Conservation (phyloP, 2,797 vertebrate genomes). For the Threskiornis aethiopicus region DNA sequence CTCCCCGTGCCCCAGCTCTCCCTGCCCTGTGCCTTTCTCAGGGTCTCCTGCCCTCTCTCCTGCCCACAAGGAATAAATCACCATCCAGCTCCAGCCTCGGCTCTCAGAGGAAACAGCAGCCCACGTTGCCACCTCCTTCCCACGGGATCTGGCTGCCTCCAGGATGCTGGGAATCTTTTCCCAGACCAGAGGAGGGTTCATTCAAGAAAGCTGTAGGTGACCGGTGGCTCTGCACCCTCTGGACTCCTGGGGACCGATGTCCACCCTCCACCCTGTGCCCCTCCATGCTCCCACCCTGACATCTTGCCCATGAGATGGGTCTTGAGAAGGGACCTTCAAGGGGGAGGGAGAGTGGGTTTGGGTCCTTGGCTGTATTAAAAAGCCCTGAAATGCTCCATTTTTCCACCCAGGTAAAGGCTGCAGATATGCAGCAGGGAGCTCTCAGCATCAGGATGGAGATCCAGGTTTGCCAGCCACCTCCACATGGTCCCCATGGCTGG, state of each 20-base stretch:
- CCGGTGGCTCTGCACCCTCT: background rate
- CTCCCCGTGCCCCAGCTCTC: background rate
- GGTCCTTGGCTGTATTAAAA: background rate
- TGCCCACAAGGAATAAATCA: constrained; percentile 38
- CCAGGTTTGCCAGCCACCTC: background rate
- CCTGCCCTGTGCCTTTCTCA: background rate
- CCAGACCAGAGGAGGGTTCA: background rate
- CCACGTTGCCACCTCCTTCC: background rate
- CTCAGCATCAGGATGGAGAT: background rate
- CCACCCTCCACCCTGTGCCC: background rate
- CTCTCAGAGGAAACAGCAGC: background rate
- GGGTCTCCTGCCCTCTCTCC: constrained; percentile 35
- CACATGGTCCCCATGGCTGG: background rate
- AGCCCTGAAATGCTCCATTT: background rate
- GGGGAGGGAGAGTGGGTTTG: background rate
- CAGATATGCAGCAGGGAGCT: background rate
- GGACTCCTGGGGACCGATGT: background rate
- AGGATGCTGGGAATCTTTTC: background rate
- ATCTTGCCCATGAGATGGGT: background rate
- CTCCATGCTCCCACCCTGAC: background rate
- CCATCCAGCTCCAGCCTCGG: background rate
- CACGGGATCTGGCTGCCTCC: background rate
- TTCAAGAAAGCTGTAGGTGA: accelerated
- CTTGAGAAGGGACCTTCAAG: background rate
- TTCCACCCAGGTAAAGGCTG: background rate